Evolutionary conservation across 2,113 vertebrate species (phyloP).

Genomic region (Elephas maximus): DNA sequence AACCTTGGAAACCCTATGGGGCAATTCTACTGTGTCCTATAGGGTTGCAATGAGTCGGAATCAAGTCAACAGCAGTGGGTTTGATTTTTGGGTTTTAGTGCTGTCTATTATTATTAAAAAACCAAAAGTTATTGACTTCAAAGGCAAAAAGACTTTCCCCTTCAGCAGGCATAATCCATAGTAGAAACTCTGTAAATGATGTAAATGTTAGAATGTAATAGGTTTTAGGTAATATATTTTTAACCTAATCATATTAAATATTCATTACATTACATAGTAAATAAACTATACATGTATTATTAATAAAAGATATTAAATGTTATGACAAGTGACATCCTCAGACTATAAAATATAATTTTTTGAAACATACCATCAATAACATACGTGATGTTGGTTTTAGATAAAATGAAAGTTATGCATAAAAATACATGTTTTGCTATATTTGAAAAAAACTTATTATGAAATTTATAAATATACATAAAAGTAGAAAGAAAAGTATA

Average conservation of each 20-base stretch:
- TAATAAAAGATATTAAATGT: constrained; percentile 30
- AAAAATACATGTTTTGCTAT: neutral
- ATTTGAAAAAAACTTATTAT: constrained; percentile 33
- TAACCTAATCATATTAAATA: neutral
- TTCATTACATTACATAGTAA: neutral
- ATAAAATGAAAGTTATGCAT: constrained; percentile 9
- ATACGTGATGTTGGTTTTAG: neutral
- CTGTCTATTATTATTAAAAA: constrained; percentile 48
- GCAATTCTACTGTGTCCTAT: no score
- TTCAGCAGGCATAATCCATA: constrained; percentile 5
- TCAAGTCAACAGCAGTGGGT: no score
- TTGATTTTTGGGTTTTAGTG: no score
- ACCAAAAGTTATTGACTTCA: constrained; percentile 21
- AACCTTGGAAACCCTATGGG: no score
- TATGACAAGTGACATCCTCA: neutral
- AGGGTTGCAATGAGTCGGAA: no score
- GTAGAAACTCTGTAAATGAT: neutral
- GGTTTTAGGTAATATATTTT: neutral
- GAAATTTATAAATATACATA: constrained; percentile 15
- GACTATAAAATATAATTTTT: neutral
- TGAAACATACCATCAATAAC: neutral
- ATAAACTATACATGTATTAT: neutral
- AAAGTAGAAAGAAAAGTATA: neutral
- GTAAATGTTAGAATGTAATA: constrained; percentile 20
- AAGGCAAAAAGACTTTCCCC: constrained; percentile 32